phyloP scores from a whole-genome alignment of 2,888 invertebrate genomes.

The Drosophila rubida region DNA sequence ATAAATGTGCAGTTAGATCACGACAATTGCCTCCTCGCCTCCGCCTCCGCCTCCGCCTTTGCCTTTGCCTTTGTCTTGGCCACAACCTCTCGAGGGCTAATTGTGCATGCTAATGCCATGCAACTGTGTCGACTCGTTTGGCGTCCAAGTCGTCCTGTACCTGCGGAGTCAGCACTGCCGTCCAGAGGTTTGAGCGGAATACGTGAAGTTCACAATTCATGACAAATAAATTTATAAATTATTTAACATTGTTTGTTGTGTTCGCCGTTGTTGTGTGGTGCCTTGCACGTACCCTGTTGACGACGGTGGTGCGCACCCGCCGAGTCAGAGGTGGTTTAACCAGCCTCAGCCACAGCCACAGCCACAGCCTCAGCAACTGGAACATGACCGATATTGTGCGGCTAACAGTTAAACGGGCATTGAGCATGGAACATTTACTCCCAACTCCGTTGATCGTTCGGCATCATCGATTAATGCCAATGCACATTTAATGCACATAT shows the following conservation, averaged over 20 bases:
- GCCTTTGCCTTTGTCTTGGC: slow-evolving; percentile 1
- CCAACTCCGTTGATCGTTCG: slow-evolving; percentile 58
- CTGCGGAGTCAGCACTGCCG: slow-evolving; percentile 55
- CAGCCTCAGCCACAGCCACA: slow-evolving; percentile 36
- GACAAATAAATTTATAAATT: slow-evolving; percentile 72
- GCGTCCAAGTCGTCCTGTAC: slow-evolving; percentile 60
- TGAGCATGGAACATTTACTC: slow-evolving; percentile 3
- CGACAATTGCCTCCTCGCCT: slow-evolving; percentile 39
- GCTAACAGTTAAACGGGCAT: slow-evolving; percentile 65
- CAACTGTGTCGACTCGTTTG: slow-evolving; percentile 67
- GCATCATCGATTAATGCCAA: slow-evolving; percentile 80
- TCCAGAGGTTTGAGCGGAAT: slow-evolving; percentile 40
- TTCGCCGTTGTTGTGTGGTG: slow-evolving; percentile 10
- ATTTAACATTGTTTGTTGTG: slow-evolving; percentile 61
- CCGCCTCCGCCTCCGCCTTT: background rate
- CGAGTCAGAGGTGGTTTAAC: slow-evolving; percentile 76
- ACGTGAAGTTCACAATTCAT: slow-evolving; percentile 52
- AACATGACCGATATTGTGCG: slow-evolving; percentile 79
- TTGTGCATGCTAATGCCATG: slow-evolving; percentile 79
- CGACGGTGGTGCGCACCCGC: slow-evolving; percentile 63
- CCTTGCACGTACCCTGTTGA: slow-evolving; percentile 39
- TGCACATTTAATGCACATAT: slow-evolving; percentile 79
- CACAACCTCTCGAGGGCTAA: slow-evolving; percentile 59
- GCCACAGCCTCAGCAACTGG: slow-evolving; percentile 61
- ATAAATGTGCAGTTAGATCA: slow-evolving; percentile 61